These are phyloP conservation scores for Cinclus cinclus DNA, from an alignment of 2,113 vertebrate genomes.

Conservation along the genomic window DNA sequence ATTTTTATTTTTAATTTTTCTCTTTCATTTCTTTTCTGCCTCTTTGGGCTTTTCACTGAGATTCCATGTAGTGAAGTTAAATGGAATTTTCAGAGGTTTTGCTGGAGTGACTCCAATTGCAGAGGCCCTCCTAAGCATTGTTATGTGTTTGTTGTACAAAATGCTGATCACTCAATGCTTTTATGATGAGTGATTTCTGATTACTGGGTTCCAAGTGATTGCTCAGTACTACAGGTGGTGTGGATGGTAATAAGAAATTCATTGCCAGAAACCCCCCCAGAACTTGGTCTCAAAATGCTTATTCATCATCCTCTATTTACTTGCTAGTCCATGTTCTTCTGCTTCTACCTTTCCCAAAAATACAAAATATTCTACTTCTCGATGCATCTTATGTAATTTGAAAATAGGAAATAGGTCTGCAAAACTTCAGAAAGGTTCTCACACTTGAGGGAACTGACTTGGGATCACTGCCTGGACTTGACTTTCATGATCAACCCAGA, in stretches of 20 bases:
- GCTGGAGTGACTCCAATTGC: neutral
- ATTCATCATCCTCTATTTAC: neutral
- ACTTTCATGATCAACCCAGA: neutral
- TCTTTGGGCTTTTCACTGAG: neutral
- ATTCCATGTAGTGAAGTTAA: neutral
- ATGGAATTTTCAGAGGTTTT: neutral
- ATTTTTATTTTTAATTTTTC: neutral
- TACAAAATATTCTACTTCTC: neutral
- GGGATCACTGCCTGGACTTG: neutral
- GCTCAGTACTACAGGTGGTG: neutral
- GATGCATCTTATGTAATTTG: neutral
- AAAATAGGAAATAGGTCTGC: neutral
- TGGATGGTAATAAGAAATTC: neutral
- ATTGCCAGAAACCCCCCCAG: accelerated
- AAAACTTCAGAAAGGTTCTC: neutral
- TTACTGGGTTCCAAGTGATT: neutral
- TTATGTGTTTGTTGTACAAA: neutral
- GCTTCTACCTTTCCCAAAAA: neutral
- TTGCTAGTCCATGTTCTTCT: neutral
- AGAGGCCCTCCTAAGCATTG: neutral
- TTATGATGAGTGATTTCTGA: neutral
- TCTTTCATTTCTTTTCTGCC: neutral
- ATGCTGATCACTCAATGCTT: neutral
- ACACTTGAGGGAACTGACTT: neutral
- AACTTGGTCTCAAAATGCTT: neutral